A percentile compares a stretch with the other conserved stretches of the same genome.
Evolutionary conservation across 37 sponge, comb jelly and placozoan genomes (phyloP).

Genomic region (Beroe forskalii): DNA sequence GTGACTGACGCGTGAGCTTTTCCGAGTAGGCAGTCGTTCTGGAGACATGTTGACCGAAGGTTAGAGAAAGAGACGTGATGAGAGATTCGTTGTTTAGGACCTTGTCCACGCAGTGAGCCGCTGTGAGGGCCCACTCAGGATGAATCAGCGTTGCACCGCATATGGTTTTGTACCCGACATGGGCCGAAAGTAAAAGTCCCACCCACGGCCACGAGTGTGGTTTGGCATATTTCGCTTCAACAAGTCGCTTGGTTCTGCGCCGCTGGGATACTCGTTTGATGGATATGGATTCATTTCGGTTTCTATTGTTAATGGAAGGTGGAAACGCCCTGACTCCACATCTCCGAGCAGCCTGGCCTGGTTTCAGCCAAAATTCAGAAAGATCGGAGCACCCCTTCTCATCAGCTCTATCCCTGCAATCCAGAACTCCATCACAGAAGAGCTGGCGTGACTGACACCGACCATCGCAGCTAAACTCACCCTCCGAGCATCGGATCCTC

Average conservation of each 20-base stretch:
- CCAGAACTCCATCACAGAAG: slow-evolving; percentile 17
- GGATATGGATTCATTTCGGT: no score
- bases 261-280: no score
- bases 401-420: neutral
- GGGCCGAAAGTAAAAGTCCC: neutral
- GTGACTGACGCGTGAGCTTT: neutral
- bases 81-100: neutral
- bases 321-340: slow-evolving; percentile 24
- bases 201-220: slow-evolving; percentile 49
- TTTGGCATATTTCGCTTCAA: neutral
- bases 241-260: slow-evolving; percentile 7
- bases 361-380: slow-evolving; percentile 2
- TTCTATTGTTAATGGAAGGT: no score
- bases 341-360: neutral
- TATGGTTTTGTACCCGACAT: neutral
- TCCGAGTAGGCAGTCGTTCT: neutral
- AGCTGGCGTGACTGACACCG: neutral
- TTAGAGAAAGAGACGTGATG: neutral
- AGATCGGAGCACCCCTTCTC: neutral
- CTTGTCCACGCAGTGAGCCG: slow-evolving; percentile 21
- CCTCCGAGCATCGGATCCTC: neutral
- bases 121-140: slow-evolving; percentile 45
- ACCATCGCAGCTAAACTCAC: neutral
- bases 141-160: slow-evolving; percentile 44
- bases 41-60: neutral